Conservation (phyloP, 2,888 invertebrate species). For the Gonocerus acuteangulatus region DNA sequence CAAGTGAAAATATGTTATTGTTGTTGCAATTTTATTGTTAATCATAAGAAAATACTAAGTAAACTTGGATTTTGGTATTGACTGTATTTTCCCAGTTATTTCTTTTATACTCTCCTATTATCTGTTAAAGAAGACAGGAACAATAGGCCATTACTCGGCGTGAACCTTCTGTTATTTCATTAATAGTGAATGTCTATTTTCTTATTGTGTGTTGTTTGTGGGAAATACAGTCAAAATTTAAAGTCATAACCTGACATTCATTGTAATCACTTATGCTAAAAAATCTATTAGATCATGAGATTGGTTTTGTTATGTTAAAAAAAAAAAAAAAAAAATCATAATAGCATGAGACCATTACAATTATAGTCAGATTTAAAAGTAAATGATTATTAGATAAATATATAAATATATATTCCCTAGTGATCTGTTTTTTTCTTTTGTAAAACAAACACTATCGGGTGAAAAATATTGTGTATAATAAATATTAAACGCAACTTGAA, state of each 20-base stretch:
- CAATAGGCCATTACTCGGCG: conserved; percentile 9
- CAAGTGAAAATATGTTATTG: conserved; percentile 33
- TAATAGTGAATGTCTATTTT: conserved; percentile 25
- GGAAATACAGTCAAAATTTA: conserved; percentile 33
- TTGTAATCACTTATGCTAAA: conserved; percentile 28
- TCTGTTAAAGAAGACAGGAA: background rate
- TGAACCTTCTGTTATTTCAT: conserved; percentile 16
- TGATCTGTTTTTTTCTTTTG: conserved; percentile 34
- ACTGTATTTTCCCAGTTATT: conserved; percentile 30
- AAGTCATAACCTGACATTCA: conserved; percentile 29
- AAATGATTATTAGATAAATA: conserved; percentile 34
- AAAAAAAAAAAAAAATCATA: too few species aligned
- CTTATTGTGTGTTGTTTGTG: conserved; percentile 16
- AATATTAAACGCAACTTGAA: conserved; percentile 31
- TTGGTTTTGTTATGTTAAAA: conserved; percentile 15
- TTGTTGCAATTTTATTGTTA: conserved; percentile 36
- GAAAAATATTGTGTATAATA: conserved; percentile 34
- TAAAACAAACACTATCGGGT: conserved; percentile 33
- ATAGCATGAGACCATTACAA: conserved; percentile 28
- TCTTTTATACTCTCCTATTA: background rate
- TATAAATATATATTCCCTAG: conserved; percentile 35
- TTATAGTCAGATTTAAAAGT: conserved; percentile 28
- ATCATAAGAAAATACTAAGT: conserved; percentile 34
- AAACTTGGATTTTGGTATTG: conserved; percentile 32
- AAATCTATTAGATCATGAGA: conserved; percentile 17